Evolutionary conservation across 2,113 vertebrate genomes (phyloP).

Genomic region (Lycocorax pyrrhopterus): DNA sequence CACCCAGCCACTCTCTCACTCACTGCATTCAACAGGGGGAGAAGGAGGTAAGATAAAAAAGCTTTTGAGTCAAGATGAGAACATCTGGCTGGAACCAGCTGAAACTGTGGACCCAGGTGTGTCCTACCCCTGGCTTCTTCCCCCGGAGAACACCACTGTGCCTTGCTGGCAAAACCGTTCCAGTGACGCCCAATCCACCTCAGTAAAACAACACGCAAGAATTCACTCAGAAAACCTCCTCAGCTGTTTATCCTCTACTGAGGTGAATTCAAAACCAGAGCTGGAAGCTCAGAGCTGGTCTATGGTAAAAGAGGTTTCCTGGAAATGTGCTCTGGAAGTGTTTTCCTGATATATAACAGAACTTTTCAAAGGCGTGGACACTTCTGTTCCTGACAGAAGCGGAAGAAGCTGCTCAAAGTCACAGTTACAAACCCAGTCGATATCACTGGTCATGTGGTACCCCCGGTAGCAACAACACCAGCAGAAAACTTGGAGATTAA

Average conservation of each 20-base stretch:
- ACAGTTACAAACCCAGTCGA: neutral
- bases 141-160: neutral
- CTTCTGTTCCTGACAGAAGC: neutral
- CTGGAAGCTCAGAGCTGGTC: neutral
- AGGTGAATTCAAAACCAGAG: neutral
- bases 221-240: neutral
- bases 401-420: neutral
- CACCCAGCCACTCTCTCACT: neutral
- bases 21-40: too few relatives aligned
- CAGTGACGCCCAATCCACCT: neutral
- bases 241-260: neutral
- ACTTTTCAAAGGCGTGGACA: neutral
- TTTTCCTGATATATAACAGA: neutral
- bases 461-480: neutral
- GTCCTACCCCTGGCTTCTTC: too few relatives aligned
- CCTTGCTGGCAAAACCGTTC: neutral
- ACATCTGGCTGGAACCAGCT: neutral
- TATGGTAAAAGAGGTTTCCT: neutral
- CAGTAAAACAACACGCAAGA: neutral
- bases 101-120: neutral
- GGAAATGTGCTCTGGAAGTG: neutral
- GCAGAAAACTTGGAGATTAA: neutral
- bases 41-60: neutral
- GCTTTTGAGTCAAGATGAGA: neutral
- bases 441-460: neutral